Evolutionary conservation across 2,888 invertebrate genomes (phyloP), one percentile per base, ranked within the genome.

Genomic region (Brachypterus glaber): DNA sequence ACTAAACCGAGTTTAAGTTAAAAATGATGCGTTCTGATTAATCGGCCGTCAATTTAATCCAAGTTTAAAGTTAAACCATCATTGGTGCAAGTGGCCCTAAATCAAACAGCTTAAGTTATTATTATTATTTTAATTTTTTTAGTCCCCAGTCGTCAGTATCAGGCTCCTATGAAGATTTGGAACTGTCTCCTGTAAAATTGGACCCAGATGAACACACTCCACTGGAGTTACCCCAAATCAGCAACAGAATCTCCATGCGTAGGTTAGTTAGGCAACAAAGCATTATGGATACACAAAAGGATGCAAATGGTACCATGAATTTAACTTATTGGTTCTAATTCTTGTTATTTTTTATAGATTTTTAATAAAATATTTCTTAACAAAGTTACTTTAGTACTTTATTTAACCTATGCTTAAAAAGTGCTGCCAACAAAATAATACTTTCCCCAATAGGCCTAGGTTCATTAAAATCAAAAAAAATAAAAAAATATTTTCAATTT

Each of bases 301-400:
- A 82, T 50, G 70, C 76, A 2, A 81, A 85, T 54, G 89, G 89
- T 9, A 79, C 78, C 34, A 82, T 89, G 63, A 85, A 80, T 60
- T 78, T 89, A 72, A 85, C 88, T 0, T 87, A 88, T 63, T 89
- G 89, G 89, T 87, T 87, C 66, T 88, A 71, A 64, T 35, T 34
- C 34, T 32, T 26, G n/a, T 4, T 17, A 16, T 32, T 35, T 16
- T 29, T 29, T 29, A 4, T 25, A 9, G 9, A 9, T 8, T 14
- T 13, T 36, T 17, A 34, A 11, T 21, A 25, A 18, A 34, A 31
- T 37, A 30, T 29, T 37, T 25, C n/a, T n/a, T n/a, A n/a, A n/a
- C n/a, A n/a, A n/a, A n/a, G n/a, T n/a, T n/a, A n/a, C n/a, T n/a
- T n/a, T n/a, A n/a, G n/a, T n/a, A n/a, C n/a, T n/a, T n/a, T n/a